Conservation (phyloP, 2,113 vertebrate species). For the Semicossyphus pulcher region DNA sequence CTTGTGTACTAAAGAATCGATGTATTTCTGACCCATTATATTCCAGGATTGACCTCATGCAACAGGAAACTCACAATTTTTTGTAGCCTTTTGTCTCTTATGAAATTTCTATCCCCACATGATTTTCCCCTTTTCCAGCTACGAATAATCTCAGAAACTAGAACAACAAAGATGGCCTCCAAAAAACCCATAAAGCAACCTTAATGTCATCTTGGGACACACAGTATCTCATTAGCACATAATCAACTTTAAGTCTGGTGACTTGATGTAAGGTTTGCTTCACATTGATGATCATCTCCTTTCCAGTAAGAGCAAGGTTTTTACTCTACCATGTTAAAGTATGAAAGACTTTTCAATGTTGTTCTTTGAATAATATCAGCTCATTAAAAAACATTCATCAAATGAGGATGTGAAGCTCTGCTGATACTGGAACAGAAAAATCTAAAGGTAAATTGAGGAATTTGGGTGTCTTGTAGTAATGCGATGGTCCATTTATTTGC, state of each 20-base stretch:
- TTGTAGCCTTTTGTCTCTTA: no score
- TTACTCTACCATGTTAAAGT: neutral
- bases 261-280: conserved; percentile 1
- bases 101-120: neutral
- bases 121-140: neutral
- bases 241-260: conserved; percentile 28
- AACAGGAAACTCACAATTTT: no score
- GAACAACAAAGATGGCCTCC: neutral
- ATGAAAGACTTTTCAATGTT: neutral
- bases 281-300: neutral
- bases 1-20: no score
- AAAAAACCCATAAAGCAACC: neutral
- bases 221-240: conserved; percentile 17
- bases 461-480: no score
- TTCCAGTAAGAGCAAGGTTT: neutral
- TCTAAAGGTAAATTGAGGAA: neutral
- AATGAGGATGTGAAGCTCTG: neutral
- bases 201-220: neutral
- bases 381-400: no score
- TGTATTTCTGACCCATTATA: no score
- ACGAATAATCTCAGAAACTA: neutral
- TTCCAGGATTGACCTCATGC: no score
- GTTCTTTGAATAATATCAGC: neutral
- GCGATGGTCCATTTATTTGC: neutral
- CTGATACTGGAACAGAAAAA: neutral